Evolutionary conservation across 2,113 vertebrate species (phyloP).

Genomic region (Myrmecophaga tridactyla): DNA sequence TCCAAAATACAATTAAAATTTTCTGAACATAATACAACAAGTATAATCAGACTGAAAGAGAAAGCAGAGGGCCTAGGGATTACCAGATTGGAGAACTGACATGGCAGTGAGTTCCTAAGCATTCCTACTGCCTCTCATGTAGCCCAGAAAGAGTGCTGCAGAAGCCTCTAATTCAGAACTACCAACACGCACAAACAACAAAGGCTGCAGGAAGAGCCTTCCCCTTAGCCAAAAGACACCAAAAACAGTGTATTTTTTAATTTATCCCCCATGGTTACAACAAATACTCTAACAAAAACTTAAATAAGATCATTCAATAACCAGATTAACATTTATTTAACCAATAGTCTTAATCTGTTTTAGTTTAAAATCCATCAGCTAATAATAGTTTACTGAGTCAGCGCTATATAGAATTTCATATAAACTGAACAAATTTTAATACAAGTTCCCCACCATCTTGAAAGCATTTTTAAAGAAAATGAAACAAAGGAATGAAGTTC

Average conservation of each 20-base stretch:
- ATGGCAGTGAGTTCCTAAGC: neutral
- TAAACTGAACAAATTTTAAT: neutral
- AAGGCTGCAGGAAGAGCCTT: neutral
- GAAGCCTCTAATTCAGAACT: neutral
- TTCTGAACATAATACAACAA: neutral
- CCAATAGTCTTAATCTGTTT: neutral
- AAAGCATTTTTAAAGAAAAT: neutral
- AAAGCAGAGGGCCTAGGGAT: neutral
- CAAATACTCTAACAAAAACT: neutral
- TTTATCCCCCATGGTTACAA: neutral
- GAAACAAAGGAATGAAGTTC: too few relatives aligned
- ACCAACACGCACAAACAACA: neutral
- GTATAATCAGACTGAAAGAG: neutral
- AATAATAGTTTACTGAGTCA: conserved; percentile 1
- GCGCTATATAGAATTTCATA: neutral
- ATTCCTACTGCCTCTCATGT: too few relatives aligned
- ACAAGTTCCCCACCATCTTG: neutral
- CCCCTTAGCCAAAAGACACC: neutral
- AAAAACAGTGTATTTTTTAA: neutral
- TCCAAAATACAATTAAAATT: neutral
- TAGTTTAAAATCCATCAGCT: neutral
- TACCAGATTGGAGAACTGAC: neutral
- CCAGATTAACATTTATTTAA: neutral
- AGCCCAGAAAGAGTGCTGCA: neutral
- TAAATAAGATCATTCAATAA: neutral